phyloP scores from a whole-genome alignment of 92 coral and sea anemone genomes.

The Epizoanthus scotinus region DNA sequence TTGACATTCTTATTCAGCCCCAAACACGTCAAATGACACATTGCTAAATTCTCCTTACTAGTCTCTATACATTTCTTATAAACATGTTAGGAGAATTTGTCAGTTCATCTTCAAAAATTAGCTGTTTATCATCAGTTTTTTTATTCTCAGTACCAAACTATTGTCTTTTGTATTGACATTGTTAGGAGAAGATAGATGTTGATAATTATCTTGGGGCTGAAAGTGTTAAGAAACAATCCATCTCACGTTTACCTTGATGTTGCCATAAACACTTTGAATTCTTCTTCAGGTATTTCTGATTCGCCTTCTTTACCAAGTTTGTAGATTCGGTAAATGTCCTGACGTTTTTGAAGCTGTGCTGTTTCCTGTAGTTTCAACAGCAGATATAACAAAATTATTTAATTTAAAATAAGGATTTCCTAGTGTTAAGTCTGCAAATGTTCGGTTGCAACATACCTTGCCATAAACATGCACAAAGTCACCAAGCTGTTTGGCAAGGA shows the following conservation, averaged over 20 bases:
- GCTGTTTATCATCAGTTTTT: no score
- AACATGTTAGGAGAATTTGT: no score
- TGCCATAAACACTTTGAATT: conserved; percentile 88
- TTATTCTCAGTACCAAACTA: no score
- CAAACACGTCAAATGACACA: no score
- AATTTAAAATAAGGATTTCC: neutral
- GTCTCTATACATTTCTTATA: no score
- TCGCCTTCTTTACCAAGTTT: conserved; percentile 60
- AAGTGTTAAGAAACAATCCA: no score
- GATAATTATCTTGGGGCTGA: no score
- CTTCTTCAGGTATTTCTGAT: conserved; percentile 86
- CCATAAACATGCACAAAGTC: conserved; percentile 96
- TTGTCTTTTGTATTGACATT: no score
- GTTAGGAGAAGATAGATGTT: no score
- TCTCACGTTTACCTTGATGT: conserved; percentile 75
- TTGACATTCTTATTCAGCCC: no score
- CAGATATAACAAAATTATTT: neutral
- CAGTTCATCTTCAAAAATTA: no score
- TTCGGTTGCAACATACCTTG: conserved; percentile 54
- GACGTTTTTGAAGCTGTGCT: conserved; percentile 77
- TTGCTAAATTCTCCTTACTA: no score
- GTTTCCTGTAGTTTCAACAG: conserved; percentile 73
- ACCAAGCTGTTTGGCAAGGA: conserved; percentile 92
- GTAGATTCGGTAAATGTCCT: conserved; percentile 71
- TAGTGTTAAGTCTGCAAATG: neutral